phyloP scores from a whole-genome alignment of 2,888 invertebrate genomes.

The Tenthredo distinguenda region DNA sequence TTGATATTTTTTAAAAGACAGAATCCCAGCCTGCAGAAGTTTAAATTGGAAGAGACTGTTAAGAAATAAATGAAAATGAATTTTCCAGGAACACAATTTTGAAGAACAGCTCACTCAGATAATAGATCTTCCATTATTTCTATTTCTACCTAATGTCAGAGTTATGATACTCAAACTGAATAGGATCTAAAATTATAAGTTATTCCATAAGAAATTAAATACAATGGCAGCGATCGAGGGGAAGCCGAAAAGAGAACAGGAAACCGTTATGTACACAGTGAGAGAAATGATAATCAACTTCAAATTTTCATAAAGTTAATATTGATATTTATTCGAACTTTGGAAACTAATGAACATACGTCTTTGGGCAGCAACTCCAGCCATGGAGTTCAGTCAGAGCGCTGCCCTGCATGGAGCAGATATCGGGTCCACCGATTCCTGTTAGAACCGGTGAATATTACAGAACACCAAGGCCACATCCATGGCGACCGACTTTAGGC shows the following conservation, averaged over 20 bases:
- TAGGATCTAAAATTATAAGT: slow-evolving; percentile 33
- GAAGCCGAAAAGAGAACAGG: slow-evolving; percentile 21
- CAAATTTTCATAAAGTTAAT: not conserved
- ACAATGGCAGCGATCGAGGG: slow-evolving; percentile 24
- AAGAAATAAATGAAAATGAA: slow-evolving; percentile 6
- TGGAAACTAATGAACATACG: not conserved
- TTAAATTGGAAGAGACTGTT: not conserved
- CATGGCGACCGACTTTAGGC: slow-evolving; percentile 89
- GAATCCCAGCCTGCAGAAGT: not conserved
- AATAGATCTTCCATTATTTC: not conserved
- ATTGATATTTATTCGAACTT: not conserved
- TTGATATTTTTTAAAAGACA: not conserved
- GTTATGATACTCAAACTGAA: not conserved
- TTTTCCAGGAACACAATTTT: not conserved
- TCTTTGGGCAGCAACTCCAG: slow-evolving; percentile 85
- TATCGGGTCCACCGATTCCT: slow-evolving; percentile 80
- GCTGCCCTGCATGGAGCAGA: slow-evolving; percentile 83
- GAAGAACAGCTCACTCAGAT: not conserved
- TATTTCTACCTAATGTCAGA: not conserved
- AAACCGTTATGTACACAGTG: slow-evolving; percentile 55
- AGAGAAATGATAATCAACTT: slow-evolving; percentile 19
- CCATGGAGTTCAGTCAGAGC: slow-evolving; percentile 85
- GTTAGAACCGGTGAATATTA: slow-evolving; percentile 86
- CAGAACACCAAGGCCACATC: slow-evolving; percentile 86
- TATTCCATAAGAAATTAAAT: slow-evolving; percentile 5